These are phyloP conservation scores for Misgurnus anguillicaudatus DNA, from an alignment of 2,113 vertebrate genomes.

Conservation along the genomic window DNA sequence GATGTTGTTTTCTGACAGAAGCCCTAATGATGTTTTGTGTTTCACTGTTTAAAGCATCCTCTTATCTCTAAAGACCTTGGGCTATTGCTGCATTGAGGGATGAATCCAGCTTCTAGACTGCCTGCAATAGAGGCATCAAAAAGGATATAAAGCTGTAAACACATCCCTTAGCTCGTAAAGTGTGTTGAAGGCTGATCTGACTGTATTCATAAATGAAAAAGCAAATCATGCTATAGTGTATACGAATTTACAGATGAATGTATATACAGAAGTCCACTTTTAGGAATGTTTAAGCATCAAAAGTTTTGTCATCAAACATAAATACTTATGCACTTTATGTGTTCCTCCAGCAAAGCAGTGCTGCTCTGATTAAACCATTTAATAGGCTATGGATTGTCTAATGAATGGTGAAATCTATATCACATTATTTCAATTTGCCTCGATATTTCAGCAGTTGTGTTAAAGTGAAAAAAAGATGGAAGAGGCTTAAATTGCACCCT, in stretches of 20 bases:
- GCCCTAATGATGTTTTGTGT: constrained; percentile 44
- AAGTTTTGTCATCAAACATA: background rate
- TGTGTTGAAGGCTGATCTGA: constrained; percentile 3
- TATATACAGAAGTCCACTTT: background rate
- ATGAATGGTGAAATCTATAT: constrained; percentile 41
- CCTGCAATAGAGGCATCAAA: constrained; percentile 19
- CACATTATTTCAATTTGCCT: constrained; percentile 33
- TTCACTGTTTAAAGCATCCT: constrained; percentile 46
- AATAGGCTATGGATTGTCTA: constrained; percentile 16
- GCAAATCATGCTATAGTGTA: background rate
- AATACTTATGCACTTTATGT: constrained; percentile 14
- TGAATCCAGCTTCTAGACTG: constrained; percentile 24
- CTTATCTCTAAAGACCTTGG: constrained; percentile 46
- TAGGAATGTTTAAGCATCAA: background rate
- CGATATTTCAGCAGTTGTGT: constrained; percentile 1
- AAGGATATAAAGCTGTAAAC: constrained; percentile 29
- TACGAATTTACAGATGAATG: background rate
- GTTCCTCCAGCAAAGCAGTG: constrained; percentile 5
- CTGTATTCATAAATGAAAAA: constrained; percentile 22
- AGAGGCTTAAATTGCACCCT: constrained; percentile 13
- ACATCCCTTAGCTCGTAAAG: constrained; percentile 4
- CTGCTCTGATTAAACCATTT: constrained; percentile 28
- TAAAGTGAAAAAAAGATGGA: background rate
- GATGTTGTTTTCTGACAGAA: constrained; percentile 45
- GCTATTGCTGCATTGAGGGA: constrained; percentile 43